Conservation (phyloP, 2,797 vertebrate species). For the Rachycentron canadum region DNA sequence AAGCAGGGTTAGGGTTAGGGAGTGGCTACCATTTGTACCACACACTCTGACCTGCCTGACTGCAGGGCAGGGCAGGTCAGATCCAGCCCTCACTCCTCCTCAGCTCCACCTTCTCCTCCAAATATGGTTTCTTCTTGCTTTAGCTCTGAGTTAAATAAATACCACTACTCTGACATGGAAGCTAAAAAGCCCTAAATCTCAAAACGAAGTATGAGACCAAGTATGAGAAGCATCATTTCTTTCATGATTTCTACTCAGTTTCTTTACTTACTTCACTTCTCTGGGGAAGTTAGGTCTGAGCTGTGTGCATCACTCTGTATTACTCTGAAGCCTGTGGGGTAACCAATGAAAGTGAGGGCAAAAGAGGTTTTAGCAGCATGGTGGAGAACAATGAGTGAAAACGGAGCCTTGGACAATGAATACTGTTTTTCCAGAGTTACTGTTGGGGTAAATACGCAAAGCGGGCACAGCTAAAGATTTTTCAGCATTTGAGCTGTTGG, state of each 20-base stretch:
- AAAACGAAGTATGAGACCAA: fast-evolving
- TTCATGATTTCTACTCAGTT: not conserved
- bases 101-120: no score
- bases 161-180: no score
- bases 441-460: not conserved
- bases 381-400: conserved; percentile 15
- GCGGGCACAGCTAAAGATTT: no score
- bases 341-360: not conserved
- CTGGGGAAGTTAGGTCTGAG: not conserved
- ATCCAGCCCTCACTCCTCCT: no score
- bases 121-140: no score
- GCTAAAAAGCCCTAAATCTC: no score
- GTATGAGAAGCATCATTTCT: not conserved
- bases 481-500: not conserved
- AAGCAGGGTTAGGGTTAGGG: no score
- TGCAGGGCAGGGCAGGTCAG: no score
- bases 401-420: not conserved
- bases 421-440: not conserved
- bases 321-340: conserved; percentile 11
- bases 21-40: no score
- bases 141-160: no score
- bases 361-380: not conserved
- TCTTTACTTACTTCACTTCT: not conserved
- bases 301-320: not conserved
- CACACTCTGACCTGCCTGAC: no score